phyloP scores from a whole-genome alignment of 2,113 vertebrate genomes.

The Prunella himalayana region DNA sequence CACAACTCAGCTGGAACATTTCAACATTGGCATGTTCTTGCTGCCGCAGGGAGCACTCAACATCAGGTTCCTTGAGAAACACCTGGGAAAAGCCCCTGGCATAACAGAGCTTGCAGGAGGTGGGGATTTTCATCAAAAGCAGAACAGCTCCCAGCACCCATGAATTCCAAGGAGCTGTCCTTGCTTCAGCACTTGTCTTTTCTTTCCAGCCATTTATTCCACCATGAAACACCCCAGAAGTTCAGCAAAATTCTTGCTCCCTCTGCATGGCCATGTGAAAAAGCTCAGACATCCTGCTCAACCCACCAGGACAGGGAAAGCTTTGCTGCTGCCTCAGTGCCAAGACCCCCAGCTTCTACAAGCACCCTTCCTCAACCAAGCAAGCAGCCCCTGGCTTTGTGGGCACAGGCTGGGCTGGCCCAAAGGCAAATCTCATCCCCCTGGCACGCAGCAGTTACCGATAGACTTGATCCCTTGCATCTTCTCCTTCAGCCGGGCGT shows the following conservation, averaged over 20 bases:
- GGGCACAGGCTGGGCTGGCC: not conserved
- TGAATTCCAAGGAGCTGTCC: not conserved
- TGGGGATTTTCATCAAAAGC: not conserved
- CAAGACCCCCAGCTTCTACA: not conserved
- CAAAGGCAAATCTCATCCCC: not conserved
- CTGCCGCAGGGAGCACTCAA: not conserved
- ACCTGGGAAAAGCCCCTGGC: not conserved
- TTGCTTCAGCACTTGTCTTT: not conserved
- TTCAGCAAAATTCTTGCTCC: not conserved
- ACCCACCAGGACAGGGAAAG: not conserved
- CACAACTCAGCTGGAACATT: not conserved
- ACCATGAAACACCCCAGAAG: not conserved
- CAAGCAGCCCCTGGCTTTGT: not conserved
- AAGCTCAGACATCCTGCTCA: not conserved
- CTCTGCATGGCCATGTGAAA: fast-evolving
- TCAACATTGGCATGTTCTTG: not conserved
- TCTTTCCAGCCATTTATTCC: not conserved
- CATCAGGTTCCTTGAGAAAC: not conserved
- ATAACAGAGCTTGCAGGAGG: not conserved
- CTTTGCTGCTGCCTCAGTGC: not conserved
- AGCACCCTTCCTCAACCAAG: not conserved
- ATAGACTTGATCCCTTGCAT: conserved; percentile 96
- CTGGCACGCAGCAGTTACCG: conserved; percentile 69
- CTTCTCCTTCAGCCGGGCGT: conserved; percentile 86
- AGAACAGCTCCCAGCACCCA: not conserved